Base-by-base conservation (phyloP, 2,888 invertebrate genomes). In the Copidosoma aretas region DNA sequence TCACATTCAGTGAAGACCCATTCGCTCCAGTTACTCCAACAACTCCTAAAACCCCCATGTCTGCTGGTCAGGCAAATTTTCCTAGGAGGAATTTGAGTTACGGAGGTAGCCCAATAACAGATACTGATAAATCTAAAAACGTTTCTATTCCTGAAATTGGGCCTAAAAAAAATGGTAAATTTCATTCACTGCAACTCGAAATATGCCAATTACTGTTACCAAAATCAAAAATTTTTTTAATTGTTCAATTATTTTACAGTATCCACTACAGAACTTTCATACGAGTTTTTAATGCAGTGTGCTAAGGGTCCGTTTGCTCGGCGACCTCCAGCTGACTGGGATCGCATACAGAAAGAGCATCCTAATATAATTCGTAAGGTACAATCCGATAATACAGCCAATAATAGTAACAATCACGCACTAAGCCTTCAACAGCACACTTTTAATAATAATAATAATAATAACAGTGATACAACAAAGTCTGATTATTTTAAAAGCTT, bases 301-400 rank as follows among this genome's bases (percentile, higher is more conserved):
- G 86, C 88, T 64, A 84, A 85, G 80, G 87, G 87, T 62, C 87
- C 88, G 39, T 84, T 86, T 61, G 87, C 87, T 74, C 83, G 86
- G 72, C 78, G 82, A 57, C 82, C 85, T 60, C 88, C 88, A 41
- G 79, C 78, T 57, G 86, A 87, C 76, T 87, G 88, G 87, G 84
- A 85, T 62, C 83, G 85, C 64, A 87, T 88, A 75, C 83, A 85
- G 60, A 83, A 82, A 73, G 86, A 86, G 70, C 85, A 85, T 78
- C 88, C 88, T 19, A 81, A 78, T 73, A 84, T 88, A 71, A 80
- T 87, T 69, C 85, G 87, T 74, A 87, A 87, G 85, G 87, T 87
- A 83, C n/a, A 68, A 77, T 65, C 75, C 65, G 77, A 75, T 68
- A 73, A 46, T 17, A 46, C 4, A 8, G 15, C 43, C 12, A 46